A percentile compares a stretch with the other conserved stretches of the same genome.
These are phyloP conservation scores for Villa cingulata DNA, from an alignment of 2,888 invertebrate genomes.

Conservation along the genomic window DNA sequence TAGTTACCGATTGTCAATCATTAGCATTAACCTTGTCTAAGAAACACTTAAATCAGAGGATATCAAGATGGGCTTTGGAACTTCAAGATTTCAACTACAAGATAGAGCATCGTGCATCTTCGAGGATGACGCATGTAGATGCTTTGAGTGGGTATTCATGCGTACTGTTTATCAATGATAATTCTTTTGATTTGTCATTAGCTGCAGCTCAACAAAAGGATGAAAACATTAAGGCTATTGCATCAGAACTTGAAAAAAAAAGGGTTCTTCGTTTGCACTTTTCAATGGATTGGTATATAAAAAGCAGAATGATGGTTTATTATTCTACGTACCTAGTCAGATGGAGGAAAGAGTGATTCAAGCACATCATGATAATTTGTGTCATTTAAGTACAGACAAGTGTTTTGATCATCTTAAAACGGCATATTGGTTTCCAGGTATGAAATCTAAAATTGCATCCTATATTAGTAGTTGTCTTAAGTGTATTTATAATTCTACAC, in stretches of 20 bases:
- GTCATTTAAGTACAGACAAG: background rate
- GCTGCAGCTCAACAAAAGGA: constrained; percentile 17
- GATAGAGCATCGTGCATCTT: background rate
- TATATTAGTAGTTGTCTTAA: background rate
- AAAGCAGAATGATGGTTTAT: background rate
- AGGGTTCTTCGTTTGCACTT: background rate
- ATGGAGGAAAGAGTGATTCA: background rate
- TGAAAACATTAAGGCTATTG: constrained; percentile 10
- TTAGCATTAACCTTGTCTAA: background rate
- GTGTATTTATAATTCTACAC: background rate
- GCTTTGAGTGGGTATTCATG: background rate
- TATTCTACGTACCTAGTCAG: background rate
- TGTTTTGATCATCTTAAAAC: background rate
- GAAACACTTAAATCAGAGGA: background rate
- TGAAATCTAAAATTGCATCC: background rate
- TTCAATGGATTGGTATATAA: background rate
- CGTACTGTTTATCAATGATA: constrained; percentile 6
- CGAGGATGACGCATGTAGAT: background rate
- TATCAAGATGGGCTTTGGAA: constrained; percentile 14
- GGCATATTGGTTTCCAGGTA: background rate
- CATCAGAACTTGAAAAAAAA: background rate
- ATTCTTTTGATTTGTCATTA: constrained; percentile 14
- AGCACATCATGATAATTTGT: background rate
- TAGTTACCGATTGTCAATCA: background rate
- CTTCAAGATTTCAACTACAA: constrained; percentile 17